Evolutionary conservation across 2,113 vertebrate genomes (phyloP).

Genomic region (Peromyscus californicus): DNA sequence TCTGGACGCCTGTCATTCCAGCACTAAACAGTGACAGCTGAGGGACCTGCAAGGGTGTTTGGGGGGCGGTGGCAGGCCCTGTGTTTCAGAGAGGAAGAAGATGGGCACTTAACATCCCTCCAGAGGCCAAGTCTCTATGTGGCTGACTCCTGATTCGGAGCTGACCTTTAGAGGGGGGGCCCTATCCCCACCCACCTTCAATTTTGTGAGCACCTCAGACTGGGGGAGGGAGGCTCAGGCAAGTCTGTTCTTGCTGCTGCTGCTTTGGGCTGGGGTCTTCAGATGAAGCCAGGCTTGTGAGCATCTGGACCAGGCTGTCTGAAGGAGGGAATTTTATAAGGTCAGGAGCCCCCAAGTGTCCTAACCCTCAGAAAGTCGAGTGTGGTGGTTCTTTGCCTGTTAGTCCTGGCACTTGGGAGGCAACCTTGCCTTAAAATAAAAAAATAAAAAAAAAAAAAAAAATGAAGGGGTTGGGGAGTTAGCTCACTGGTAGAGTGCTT

Average conservation of each 20-base stretch:
- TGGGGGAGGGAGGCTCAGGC: neutral
- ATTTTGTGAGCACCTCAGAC: neutral
- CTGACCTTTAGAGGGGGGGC: neutral
- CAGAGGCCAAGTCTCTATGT: neutral
- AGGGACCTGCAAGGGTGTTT: slow-evolving; percentile 35
- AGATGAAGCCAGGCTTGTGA: neutral
- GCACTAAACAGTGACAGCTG: slow-evolving; percentile 77
- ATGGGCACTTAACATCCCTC: neutral
- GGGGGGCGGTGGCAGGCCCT: neutral
- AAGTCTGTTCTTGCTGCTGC: neutral
- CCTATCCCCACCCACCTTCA: neutral
- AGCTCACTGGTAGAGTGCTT: too few species aligned
- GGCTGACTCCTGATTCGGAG: neutral
- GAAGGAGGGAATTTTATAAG: neutral
- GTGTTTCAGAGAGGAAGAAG: neutral
- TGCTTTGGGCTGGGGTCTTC: neutral
- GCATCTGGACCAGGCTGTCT: neutral
- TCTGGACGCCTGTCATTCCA: slow-evolving; percentile 72
- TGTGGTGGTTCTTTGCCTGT: neutral
- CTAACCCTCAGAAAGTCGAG: neutral
- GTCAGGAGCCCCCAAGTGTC: neutral
- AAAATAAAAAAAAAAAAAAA: too few species aligned
- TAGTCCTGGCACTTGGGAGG: neutral
- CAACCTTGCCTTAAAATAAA: too few species aligned
- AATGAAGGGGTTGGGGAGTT: too few species aligned